Conservation (phyloP, 2,888 invertebrate species). For the Acanthosepion pharaonis region DNA sequence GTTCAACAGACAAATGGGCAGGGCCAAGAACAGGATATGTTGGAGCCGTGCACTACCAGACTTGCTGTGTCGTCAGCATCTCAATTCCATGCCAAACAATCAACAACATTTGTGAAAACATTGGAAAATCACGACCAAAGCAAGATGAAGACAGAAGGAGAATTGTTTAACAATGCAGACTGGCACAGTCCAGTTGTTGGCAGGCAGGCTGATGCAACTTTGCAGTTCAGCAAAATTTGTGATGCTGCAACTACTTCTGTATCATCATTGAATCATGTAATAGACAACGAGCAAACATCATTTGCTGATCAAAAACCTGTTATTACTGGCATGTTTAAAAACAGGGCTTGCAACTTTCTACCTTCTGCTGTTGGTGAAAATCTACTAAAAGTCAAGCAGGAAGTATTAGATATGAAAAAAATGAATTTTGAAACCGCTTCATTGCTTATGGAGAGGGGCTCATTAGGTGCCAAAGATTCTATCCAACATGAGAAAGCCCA, state of each 20-base stretch:
- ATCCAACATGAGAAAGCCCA: not conserved
- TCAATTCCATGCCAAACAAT: not conserved
- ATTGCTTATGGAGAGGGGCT: not conserved
- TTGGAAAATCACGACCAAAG: not conserved
- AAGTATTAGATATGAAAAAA: not conserved
- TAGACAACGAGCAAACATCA: not conserved
- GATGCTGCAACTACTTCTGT: not conserved
- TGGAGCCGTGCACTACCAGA: not conserved
- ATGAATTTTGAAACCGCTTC: not conserved
- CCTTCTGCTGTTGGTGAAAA: not conserved
- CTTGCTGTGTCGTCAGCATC: not conserved
- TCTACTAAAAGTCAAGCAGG: not conserved
- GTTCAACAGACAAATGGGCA: not conserved
- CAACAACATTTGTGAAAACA: not conserved
- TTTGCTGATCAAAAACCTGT: not conserved
- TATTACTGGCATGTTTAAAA: slow-evolving; percentile 37
- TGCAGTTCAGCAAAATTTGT: not conserved
- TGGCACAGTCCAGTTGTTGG: not conserved
- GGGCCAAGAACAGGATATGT: not conserved
- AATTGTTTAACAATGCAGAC: not conserved
- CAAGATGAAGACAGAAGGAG: not conserved
- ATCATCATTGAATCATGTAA: not conserved
- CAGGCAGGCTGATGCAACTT: not conserved
- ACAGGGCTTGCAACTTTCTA: not conserved
- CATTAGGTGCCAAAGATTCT: not conserved